phyloP scores from a whole-genome alignment of 2,797 vertebrate genomes.

The Megalops cyprinoides region DNA sequence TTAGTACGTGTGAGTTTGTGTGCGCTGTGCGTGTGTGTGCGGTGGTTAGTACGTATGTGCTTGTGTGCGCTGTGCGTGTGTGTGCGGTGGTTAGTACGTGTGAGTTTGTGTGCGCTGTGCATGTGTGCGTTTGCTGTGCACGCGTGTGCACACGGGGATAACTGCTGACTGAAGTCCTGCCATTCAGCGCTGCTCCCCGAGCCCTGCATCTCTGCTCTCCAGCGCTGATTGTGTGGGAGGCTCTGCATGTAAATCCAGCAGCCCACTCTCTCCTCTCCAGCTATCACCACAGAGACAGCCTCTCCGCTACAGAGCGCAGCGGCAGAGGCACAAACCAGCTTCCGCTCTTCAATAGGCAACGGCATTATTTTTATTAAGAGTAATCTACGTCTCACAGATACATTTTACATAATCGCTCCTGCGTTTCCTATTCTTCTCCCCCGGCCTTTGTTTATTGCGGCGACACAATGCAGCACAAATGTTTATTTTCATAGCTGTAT shows the following conservation, averaged over 20 bases:
- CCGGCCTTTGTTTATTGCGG: not conserved
- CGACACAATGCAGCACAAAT: slow-evolving; percentile 11
- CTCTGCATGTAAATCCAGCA: slow-evolving; percentile 10
- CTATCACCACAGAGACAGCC: not conserved
- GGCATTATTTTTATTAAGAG: not conserved
- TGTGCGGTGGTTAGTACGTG: not conserved
- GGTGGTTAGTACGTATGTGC: too few species aligned
- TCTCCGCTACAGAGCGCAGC: not conserved
- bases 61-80: not conserved
- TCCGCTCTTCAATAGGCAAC: not conserved
- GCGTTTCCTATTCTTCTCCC: not conserved
- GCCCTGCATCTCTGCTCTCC: too few species aligned
- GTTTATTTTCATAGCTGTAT: not conserved
- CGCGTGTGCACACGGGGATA: not conserved
- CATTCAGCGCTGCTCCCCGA: not conserved
- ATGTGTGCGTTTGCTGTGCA: not conserved
- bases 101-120: not conserved
- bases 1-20: too few species aligned
- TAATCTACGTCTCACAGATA: slow-evolving; percentile 27
- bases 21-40: not conserved
- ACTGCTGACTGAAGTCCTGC: not conserved
- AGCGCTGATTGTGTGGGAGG: slow-evolving; percentile 14
- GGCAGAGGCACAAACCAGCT: not conserved
- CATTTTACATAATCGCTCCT: slow-evolving; percentile 11
- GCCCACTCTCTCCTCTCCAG: slow-evolving; percentile 13